Percentiles rank a stretch among this genome's conserved stretches.
Conservation (phyloP, 2,113 vertebrate species). For the Pseudopipra pipra region DNA sequence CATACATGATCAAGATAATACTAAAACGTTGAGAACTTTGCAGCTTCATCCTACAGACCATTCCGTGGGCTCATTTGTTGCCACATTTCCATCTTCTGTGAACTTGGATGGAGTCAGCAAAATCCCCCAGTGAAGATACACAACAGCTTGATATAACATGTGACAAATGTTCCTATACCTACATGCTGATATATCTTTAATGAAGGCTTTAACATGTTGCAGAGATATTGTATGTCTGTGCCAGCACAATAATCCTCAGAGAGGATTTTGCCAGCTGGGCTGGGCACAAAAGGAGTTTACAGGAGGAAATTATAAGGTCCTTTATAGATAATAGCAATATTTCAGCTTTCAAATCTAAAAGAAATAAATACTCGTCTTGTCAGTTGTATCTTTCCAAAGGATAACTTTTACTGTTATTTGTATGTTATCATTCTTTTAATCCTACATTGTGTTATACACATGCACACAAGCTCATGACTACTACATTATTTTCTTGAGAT, state of each 20-base stretch:
- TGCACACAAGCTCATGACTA: neutral
- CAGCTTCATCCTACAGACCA: neutral
- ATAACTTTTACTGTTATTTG: neutral
- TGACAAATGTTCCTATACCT: neutral
- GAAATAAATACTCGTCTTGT: neutral
- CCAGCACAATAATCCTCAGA: neutral
- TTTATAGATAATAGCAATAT: neutral
- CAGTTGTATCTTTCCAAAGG: neutral
- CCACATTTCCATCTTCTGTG: neutral
- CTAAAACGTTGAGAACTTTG: neutral
- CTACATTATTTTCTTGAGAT: neutral
- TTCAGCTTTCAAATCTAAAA: neutral
- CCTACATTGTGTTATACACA: neutral
- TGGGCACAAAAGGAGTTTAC: neutral
- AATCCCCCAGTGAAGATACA: neutral
- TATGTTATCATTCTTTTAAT: neutral
- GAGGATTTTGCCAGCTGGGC: neutral
- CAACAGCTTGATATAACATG: neutral
- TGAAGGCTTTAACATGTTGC: neutral
- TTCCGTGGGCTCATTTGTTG: neutral
- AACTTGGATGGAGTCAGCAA: neutral
- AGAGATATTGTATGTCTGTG: neutral
- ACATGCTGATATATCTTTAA: neutral
- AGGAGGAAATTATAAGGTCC: neutral
- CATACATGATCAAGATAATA: neutral